Evolutionary conservation across 2,113 vertebrate genomes (phyloP), one percentile per base, ranked within the genome.

Genomic region (Scytalopus superciliaris): DNA sequence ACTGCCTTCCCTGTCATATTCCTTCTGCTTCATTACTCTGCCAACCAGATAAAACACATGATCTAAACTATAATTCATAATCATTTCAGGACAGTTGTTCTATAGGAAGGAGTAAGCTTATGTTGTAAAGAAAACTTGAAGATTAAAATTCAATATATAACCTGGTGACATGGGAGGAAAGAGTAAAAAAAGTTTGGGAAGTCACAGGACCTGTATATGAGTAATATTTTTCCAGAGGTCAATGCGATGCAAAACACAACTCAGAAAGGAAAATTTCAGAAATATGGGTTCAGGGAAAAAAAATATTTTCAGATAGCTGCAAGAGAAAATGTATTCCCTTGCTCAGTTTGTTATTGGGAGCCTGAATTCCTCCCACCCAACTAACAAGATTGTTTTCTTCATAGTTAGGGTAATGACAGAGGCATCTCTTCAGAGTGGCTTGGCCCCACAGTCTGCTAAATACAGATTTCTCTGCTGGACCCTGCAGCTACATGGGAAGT

Each of bases 331-430:
- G 12, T 52, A 39, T 69, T 59, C 31, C 35, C 21, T 49, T 31
- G 8, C 83, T 64, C 90, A 97, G 72, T 91, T 47, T 82, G 24
- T 96, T 95, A 64, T 97, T 56, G 0, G 82, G 82, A 73, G 53
- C 42, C 44, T 30, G 19, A 21, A 52, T 68, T 86, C n/a, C 39
- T 37, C 25, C 60, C 44, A 56, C 33, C 8, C 42, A 62, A 22
- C n/a, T 14, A 56, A 22, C 5, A 25, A n/a, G n/a, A 53, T 42
- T 49, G 30, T 15, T 74, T 78, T 63, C n/a, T 59, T 73, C 2
- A 2, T 19, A 63, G 45, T 45, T 12, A 37, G 42, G 6, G 47
- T 60, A 67, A 56, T 57, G 49, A 12, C 17, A 56, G 57, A 66
- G 35, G 23, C 28, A 21, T 19, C 33, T 67, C 31, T 28, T n/a